A percentile compares a stretch with the other conserved stretches of the same genome.
Conservation (phyloP, 2,888 invertebrate genomes). For the Smittia aterrima region DNA sequence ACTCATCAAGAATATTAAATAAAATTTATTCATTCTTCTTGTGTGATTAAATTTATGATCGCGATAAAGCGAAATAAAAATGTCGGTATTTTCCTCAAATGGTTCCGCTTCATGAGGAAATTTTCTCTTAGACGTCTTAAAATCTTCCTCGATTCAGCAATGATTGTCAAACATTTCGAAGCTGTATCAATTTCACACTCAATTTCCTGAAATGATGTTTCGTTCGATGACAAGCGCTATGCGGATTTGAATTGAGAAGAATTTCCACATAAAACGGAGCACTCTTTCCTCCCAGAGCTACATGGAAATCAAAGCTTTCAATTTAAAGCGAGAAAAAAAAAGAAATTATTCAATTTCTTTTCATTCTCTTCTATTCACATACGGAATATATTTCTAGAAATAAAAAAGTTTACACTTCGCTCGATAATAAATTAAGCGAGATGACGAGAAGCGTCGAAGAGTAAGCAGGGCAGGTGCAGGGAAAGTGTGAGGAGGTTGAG, state of each 20-base stretch:
- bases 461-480: neutral
- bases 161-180: slow-evolving; percentile 22
- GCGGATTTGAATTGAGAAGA: too few species aligned
- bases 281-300: neutral
- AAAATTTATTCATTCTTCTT: neutral
- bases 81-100: neutral
- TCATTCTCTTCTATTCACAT: neutral
- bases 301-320: slow-evolving; percentile 10
- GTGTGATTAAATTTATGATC: neutral
- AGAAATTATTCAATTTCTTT: neutral
- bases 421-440: slow-evolving; percentile 23
- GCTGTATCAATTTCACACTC: slow-evolving; percentile 8
- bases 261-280: neutral
- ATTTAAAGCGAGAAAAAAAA: neutral
- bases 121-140: neutral
- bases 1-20: neutral
- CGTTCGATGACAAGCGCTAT: neutral
- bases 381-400: neutral
- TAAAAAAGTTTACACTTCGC: neutral
- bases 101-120: neutral
- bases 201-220: slow-evolving; percentile 24
- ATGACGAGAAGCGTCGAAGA: slow-evolving; percentile 7
- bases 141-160: neutral
- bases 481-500: neutral
- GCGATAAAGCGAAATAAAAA: neutral